Conservation (phyloP, 1,140 invertebrate genomes). For the Drosophila ercepeae region DNA sequence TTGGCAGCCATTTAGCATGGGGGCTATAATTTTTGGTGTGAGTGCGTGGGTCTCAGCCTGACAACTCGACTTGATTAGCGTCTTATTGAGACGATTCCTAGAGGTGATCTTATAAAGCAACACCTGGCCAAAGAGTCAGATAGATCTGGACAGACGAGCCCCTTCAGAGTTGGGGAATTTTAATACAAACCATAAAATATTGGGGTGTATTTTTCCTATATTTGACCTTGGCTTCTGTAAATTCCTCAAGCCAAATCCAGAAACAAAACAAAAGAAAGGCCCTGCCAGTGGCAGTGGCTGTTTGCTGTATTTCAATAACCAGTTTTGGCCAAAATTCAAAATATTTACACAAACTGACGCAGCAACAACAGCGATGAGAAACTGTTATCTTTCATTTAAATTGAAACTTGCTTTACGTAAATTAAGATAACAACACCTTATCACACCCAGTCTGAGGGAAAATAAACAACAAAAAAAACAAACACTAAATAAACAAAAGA, state of each 20-base stretch:
- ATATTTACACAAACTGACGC: constrained; percentile 54
- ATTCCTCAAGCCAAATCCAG: constrained; percentile 10
- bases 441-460: constrained; percentile 34
- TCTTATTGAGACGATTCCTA: constrained; percentile 25
- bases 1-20: constrained; percentile 58
- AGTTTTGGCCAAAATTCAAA: constrained; percentile 46
- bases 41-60: too few species aligned
- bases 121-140: background rate
- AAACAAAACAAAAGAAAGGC: constrained; percentile 5
- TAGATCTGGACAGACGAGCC: constrained; percentile 37
- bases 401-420: constrained; percentile 62
- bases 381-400: constrained; percentile 59
- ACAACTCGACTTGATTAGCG: constrained; percentile 46
- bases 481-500: constrained; percentile 23
- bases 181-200: background rate
- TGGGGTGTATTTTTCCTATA: background rate
- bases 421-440: constrained; percentile 64
- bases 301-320: constrained; percentile 23
- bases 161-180: constrained; percentile 10
- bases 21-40: constrained; percentile 49
- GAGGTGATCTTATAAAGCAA: background rate
- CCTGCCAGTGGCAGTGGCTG: background rate
- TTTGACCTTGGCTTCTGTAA: constrained; percentile 21
- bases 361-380: constrained; percentile 17
- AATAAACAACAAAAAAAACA: constrained; percentile 25